A percentile compares a stretch with the other conserved stretches of the same genome.
These are phyloP conservation scores for Malurus leucopterus DNA, from an alignment of 2,797 vertebrate species.

Conservation along the genomic window DNA sequence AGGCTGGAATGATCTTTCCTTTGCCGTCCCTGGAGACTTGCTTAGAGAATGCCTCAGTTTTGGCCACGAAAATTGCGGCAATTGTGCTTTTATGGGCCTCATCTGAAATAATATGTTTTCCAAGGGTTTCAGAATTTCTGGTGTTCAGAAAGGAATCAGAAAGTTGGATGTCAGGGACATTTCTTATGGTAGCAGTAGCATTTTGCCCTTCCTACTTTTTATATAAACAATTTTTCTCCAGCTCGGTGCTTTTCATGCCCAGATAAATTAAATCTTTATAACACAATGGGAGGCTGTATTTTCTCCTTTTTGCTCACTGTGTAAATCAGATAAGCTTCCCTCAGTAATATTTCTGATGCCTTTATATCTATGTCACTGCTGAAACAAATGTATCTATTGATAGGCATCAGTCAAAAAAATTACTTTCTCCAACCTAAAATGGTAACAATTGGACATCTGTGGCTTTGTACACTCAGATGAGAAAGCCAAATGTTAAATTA, in stretches of 20 bases:
- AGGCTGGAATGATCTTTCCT: not conserved
- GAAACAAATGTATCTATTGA: not conserved
- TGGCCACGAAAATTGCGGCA: not conserved
- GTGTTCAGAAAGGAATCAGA: not conserved
- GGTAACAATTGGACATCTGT: not conserved
- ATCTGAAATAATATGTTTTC: not conserved
- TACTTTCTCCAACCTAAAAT: not conserved
- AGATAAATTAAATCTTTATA: not conserved
- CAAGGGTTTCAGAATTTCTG: not conserved
- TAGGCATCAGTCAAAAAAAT: not conserved
- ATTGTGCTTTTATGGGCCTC: rapidly evolving
- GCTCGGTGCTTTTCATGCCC: not conserved
- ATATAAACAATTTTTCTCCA: not conserved
- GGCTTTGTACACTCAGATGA: conserved; percentile 2
- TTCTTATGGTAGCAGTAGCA: not conserved
- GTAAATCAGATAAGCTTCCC: not conserved
- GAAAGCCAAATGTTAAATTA: conserved; percentile 65
- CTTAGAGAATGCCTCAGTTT: not conserved
- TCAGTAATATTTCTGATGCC: not conserved
- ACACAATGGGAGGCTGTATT: not conserved
- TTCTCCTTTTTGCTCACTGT: not conserved
- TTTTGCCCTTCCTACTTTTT: not conserved
- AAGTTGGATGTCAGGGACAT: not conserved
- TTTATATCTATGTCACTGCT: not conserved
- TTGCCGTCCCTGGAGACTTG: not conserved